Base-by-base conservation (phyloP, 2,113 vertebrate species). In the Tonatia bakeri region DNA sequence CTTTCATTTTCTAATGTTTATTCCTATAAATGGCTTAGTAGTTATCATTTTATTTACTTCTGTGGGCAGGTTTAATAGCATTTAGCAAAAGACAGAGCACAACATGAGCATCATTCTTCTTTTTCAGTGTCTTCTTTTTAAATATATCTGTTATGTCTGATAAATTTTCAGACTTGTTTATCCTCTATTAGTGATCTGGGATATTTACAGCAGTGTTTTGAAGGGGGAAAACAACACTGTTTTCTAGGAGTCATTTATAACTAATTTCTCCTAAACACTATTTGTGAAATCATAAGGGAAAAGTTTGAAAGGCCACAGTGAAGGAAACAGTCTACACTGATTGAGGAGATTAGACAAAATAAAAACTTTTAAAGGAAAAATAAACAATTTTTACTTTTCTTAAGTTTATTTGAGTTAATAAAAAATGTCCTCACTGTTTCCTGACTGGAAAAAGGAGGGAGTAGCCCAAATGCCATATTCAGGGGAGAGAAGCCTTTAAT, bases 341-440 rank as follows among this genome's bases (percentile, higher is more conserved):
- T 70, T 95, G 64, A 85, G 36, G 33, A 87, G 22, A 50, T 8
- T 94, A 40, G 38, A 56, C 31, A 84, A 80, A 95, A 90, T 19
- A 15, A 87, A 94, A 72, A 19, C 14, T 82, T 59, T 75, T 89
- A 85, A 73, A 86, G 67, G 75, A 82, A 89, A 88, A 97, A 90
- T 91, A 82, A 90, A 19, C 50, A 81, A 7, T 38, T 56, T 90
- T 92, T 47, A 79, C 36, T 17, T 56, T 95, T 85, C 43, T 31
- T 81, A 64, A 91, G 54, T 54, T 54, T 54, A 54, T 20, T 54
- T 54, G 17, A 54, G 19, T 19, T 54, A 54, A 54, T 54, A 54
- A 54, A 54, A 54, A 43, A 43, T 43, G 4, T 17, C 77, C 38
- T 33, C 14, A 79, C 61, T 81, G 14, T 91, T 97, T 97, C 47